Conservation (phyloP, 2,113 vertebrate species). For the Pteruthius melanotis region DNA sequence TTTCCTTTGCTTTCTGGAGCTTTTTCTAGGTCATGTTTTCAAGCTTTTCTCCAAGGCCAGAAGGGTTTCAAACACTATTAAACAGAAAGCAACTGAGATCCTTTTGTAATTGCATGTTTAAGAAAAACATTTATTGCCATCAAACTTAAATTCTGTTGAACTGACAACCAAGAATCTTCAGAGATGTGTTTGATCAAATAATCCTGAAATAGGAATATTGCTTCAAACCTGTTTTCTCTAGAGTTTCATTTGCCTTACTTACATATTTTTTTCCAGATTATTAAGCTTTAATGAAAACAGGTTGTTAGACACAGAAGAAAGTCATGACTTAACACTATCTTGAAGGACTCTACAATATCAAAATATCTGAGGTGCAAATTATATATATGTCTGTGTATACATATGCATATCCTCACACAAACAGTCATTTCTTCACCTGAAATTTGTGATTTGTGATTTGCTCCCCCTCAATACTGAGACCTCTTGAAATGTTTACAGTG, state of each 20-base stretch:
- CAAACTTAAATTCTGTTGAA: background rate
- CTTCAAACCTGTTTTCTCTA: background rate
- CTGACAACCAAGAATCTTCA: background rate
- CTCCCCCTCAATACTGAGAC: background rate
- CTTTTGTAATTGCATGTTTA: slow-evolving; percentile 11
- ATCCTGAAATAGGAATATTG: background rate
- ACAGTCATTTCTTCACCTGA: background rate
- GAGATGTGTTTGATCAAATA: slow-evolving; percentile 19
- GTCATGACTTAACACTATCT: background rate
- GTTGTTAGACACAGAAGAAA: background rate
- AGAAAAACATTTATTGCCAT: slow-evolving; percentile 3
- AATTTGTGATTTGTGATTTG: background rate
- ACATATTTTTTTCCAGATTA: background rate
- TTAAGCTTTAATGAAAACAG: slow-evolving; percentile 6
- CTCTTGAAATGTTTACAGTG: background rate
- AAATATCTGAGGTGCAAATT: background rate
- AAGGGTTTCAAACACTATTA: background rate
- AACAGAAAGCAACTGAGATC: background rate
- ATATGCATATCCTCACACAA: background rate
- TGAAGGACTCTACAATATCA: background rate
- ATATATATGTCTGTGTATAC: background rate
- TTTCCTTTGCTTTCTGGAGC: slow-evolving; percentile 19
- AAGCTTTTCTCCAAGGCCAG: slow-evolving; percentile 23
- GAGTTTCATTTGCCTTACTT: background rate
- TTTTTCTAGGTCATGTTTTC: slow-evolving; percentile 44